Conservation (phyloP, 1,140 invertebrate genomes). For the Lordiphosa clarofinis region DNA sequence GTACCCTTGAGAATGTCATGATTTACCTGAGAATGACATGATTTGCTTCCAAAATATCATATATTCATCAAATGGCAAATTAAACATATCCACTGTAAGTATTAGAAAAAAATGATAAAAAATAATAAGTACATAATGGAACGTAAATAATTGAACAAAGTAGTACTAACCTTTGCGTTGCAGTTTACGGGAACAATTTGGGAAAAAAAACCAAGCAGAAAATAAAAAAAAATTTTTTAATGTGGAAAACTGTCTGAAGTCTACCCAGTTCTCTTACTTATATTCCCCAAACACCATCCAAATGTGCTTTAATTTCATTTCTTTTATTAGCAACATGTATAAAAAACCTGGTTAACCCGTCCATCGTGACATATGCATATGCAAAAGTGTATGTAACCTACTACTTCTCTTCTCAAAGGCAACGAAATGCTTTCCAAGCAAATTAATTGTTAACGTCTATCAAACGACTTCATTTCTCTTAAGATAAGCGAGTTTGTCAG, state of each 20-base stretch:
- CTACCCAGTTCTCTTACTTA: not conserved
- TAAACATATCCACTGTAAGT: too few species aligned
- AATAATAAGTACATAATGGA: too few species aligned
- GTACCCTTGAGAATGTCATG: too few species aligned
- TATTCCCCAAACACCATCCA: not conserved
- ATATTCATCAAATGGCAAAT: too few species aligned
- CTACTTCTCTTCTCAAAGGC: slow-evolving; percentile 12
- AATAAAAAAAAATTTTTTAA: not conserved
- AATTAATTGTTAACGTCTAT: not conserved
- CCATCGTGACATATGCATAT: not conserved
- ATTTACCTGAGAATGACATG: too few species aligned
- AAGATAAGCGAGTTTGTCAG: slow-evolving; percentile 15
- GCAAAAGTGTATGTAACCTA: not conserved
- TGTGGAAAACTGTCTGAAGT: slow-evolving; percentile 2
- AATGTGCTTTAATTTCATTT: slow-evolving; percentile 10
- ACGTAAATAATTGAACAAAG: too few species aligned
- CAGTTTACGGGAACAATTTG: not conserved
- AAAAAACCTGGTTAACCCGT: slow-evolving; percentile 27
- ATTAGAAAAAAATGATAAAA: too few species aligned
- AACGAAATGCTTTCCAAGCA: slow-evolving; percentile 25
- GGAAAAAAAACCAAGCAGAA: slow-evolving; percentile 9
- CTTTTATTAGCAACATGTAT: slow-evolving; percentile 61
- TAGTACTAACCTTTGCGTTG: too few species aligned
- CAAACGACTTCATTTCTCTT: slow-evolving; percentile 3
- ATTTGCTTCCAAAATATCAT: too few species aligned